phyloP scores from a whole-genome alignment of 2,888 invertebrate genomes.

The Colostygia pectinataria region DNA sequence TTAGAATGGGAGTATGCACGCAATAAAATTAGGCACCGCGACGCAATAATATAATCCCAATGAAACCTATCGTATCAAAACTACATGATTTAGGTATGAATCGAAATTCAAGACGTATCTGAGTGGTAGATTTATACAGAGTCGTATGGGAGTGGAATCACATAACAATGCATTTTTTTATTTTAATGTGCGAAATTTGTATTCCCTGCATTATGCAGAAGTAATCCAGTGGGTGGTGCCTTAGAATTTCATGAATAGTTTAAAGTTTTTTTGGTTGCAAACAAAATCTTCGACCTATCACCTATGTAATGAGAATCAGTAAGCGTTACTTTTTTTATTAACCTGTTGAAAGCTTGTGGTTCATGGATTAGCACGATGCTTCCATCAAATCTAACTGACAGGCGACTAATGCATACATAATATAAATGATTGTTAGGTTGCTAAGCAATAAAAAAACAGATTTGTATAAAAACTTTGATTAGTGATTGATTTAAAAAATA shows the following conservation, averaged over 20 bases:
- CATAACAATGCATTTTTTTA: conserved; percentile 66
- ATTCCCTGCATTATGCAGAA: conserved; percentile 66
- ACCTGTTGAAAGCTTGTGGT: conserved; percentile 59
- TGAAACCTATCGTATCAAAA: conserved; percentile 15
- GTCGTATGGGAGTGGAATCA: conserved; percentile 66
- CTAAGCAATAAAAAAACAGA: conserved; percentile 35
- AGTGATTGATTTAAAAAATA: conserved; percentile 15
- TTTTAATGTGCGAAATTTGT: conserved; percentile 60
- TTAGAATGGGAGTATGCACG: conserved; percentile 38
- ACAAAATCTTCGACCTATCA: conserved; percentile 17
- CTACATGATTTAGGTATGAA: conserved; percentile 1
- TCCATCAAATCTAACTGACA: conserved; percentile 55
- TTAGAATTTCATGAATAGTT: conserved; percentile 66
- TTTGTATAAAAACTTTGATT: conserved; percentile 22
- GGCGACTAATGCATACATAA: conserved; percentile 69
- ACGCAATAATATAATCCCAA: conserved; percentile 43
- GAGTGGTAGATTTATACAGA: conserved; percentile 55
- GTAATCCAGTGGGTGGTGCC: conserved; percentile 75
- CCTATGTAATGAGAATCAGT: conserved; percentile 8
- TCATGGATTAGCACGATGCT: conserved; percentile 17
- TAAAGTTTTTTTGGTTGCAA: conserved; percentile 34
- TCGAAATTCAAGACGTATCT: conserved; percentile 40
- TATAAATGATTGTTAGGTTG: conserved; percentile 43
- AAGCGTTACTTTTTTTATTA: conserved; percentile 37
- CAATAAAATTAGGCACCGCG: conserved; percentile 55